Evolutionary conservation across 1,140 invertebrate genomes (phyloP), one percentile per base, ranked within the genome.

Genomic region (Procambarus clarkii): DNA sequence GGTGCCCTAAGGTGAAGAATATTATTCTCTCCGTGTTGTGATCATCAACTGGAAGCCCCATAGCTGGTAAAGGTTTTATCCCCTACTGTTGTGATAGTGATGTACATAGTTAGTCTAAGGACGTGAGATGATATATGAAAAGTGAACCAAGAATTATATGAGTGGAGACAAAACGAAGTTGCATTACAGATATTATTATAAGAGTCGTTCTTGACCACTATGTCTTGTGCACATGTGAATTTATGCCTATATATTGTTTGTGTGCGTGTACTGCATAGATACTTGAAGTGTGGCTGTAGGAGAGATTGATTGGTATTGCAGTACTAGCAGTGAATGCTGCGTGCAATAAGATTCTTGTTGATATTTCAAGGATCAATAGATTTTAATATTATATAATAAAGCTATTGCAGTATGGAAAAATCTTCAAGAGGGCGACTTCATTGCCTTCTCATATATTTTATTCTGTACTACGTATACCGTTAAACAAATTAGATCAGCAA

Each of bases 101-200:
- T 84, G 82, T 84, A 84, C 44, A 84, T 84, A 84, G 82, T 64
- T 84, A 84, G 82, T 69, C 24, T 84, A 84, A 84, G 54, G 82
- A 84, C 24, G 9, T 84, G 18, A 64, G 60, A 84, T 60, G 18
- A 24, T 79, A 50, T 79, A 79, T 84, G 5, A 15, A 45, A 46
- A 69, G 24, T 46, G 24, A 46, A 71, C 13, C 44, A 60, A 46
- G 50, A 58, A 64, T 58, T 44, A 54, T 84, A 24, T 84, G n/a
- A 24, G 80, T 64, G 60, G 45, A 13, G 3, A 45, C 69, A 84
- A 34, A 44, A n/a, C 69, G 18, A 71, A 44, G 54, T 60, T 69
- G 54, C 58, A 45, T 13, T 45, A 58, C 44, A 69, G n/a, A 64
- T n/a, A 34, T n/a, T 34, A 79, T 48, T 34, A 15, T 79, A 48